A percentile compares a stretch with the other conserved stretches of the same genome.
Conservation (phyloP, 2,113 vertebrate species). For the Peromyscus polionotus region DNA sequence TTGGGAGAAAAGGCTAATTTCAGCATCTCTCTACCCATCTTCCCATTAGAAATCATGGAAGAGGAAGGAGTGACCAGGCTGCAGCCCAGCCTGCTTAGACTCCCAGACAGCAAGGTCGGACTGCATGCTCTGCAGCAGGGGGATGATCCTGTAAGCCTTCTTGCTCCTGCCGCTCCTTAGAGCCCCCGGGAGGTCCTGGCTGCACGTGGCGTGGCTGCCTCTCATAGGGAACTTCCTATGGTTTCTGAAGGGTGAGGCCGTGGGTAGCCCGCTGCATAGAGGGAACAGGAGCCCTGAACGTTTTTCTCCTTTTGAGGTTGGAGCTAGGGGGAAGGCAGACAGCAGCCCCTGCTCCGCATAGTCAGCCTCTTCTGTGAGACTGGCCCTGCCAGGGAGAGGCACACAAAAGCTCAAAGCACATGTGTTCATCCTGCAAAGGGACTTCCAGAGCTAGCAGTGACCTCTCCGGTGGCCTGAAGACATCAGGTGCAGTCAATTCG, state of each 20-base stretch:
- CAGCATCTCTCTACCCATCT: neutral
- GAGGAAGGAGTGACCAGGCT: neutral
- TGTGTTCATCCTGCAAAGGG: slow-evolving; percentile 21
- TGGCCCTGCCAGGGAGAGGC: neutral
- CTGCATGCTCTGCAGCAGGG: neutral
- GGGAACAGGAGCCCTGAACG: neutral
- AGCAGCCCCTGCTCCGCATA: neutral
- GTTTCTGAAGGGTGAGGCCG: neutral
- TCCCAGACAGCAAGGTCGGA: neutral
- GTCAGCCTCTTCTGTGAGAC: neutral
- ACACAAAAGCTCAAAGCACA: neutral
- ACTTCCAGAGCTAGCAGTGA: slow-evolving; percentile 14
- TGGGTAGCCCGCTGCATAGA: neutral
- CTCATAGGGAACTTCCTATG: neutral
- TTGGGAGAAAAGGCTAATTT: neutral
- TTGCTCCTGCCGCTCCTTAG: neutral
- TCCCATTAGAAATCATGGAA: neutral
- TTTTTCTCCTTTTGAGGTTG: neutral
- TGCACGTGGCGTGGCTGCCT: neutral
- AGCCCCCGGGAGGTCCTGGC: neutral
- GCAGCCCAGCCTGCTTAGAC: neutral
- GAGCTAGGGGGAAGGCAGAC: too few relatives aligned
- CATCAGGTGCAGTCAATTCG: neutral
- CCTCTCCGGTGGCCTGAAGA: neutral
- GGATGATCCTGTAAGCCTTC: neutral